Conservation (phyloP, 2,888 invertebrate species). For the Tetragnatha montana region DNA sequence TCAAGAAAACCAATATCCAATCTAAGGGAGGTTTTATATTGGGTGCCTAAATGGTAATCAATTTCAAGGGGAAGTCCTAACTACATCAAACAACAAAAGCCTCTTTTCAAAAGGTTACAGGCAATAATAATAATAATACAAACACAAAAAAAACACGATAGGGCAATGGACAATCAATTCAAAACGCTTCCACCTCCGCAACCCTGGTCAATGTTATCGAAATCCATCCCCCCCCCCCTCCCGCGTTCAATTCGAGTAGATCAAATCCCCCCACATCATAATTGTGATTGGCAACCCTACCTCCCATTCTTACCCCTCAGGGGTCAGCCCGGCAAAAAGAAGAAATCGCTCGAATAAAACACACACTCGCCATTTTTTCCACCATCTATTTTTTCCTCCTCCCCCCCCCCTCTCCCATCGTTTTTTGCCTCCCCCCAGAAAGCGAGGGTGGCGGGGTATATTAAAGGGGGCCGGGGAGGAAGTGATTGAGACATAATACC, state of each 20-base stretch:
- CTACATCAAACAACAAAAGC: too few species aligned
- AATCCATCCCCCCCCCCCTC: background rate
- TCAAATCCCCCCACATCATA: slow-evolving; percentile 11
- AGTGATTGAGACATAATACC: slow-evolving; percentile 71
- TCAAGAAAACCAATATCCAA: too few species aligned
- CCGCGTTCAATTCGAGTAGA: background rate
- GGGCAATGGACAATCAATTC: background rate
- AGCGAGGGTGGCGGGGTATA: slow-evolving; percentile 35
- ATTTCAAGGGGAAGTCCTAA: too few species aligned
- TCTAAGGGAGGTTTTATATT: too few species aligned
- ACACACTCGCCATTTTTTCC: slow-evolving; percentile 61
- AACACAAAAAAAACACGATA: too few species aligned
- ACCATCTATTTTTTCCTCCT: slow-evolving; percentile 34
- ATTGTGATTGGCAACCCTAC: slow-evolving; percentile 46
- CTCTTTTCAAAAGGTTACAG: too few species aligned
- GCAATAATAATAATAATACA: too few species aligned
- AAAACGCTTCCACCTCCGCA: background rate
- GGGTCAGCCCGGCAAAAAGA: slow-evolving; percentile 40
- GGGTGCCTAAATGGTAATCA: too few species aligned
- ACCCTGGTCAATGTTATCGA: background rate
- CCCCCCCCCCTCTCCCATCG: slow-evolving; percentile 18
- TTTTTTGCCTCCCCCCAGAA: slow-evolving; percentile 28
- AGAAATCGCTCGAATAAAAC: slow-evolving; percentile 64
- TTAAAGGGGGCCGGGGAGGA: slow-evolving; percentile 50
- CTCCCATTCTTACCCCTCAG: slow-evolving; percentile 19